Percentiles rank a stretch among this genome's conserved stretches.
Evolutionary conservation across 2,888 invertebrate genomes (phyloP).

Genomic region (Thyatira batis): DNA sequence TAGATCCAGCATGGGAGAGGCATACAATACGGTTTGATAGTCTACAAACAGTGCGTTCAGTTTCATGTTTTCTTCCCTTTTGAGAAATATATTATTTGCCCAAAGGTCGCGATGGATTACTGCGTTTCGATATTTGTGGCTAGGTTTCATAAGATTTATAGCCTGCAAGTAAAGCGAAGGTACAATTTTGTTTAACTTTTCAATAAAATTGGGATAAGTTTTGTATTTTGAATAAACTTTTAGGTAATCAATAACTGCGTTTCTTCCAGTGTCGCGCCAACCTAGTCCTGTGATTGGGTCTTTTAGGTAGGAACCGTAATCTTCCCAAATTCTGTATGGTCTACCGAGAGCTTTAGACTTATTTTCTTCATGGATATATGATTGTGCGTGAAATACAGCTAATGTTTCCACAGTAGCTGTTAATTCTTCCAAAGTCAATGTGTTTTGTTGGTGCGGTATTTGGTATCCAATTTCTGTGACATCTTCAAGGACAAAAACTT

Average conservation of each 20-base stretch:
- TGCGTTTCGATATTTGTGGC: slow-evolving; percentile 69
- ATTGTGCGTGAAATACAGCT: slow-evolving; percentile 77
- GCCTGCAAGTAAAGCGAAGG: slow-evolving; percentile 49
- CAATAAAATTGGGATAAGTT: slow-evolving; percentile 39
- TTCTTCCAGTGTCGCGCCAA: slow-evolving; percentile 65
- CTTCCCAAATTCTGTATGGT: slow-evolving; percentile 65
- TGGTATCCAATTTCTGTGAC: slow-evolving; percentile 53
- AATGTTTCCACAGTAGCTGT: slow-evolving; percentile 63
- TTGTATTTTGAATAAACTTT: slow-evolving; percentile 59
- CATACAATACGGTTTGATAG: slow-evolving; percentile 86
- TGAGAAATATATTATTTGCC: slow-evolving; percentile 84
- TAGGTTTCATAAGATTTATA: slow-evolving; percentile 60
- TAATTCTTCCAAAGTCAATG: slow-evolving; percentile 62
- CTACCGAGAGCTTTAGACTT: slow-evolving; percentile 54
- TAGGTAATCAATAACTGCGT: slow-evolving; percentile 61
- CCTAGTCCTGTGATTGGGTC: slow-evolving; percentile 43
- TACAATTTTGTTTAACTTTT: slow-evolving; percentile 41
- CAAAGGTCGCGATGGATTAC: slow-evolving; percentile 84
- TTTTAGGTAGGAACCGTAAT: slow-evolving; percentile 52
- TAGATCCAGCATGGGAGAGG: slow-evolving; percentile 85
- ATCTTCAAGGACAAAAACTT: slow-evolving; percentile 71
- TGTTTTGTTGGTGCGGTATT: slow-evolving; percentile 50
- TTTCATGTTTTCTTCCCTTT: slow-evolving; percentile 46
- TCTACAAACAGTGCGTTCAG: slow-evolving; percentile 83
- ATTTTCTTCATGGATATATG: slow-evolving; percentile 70